These are phyloP conservation scores for Lacanobia wlatinum DNA, from an alignment of 2,888 invertebrate genomes.

Conservation along the genomic window DNA sequence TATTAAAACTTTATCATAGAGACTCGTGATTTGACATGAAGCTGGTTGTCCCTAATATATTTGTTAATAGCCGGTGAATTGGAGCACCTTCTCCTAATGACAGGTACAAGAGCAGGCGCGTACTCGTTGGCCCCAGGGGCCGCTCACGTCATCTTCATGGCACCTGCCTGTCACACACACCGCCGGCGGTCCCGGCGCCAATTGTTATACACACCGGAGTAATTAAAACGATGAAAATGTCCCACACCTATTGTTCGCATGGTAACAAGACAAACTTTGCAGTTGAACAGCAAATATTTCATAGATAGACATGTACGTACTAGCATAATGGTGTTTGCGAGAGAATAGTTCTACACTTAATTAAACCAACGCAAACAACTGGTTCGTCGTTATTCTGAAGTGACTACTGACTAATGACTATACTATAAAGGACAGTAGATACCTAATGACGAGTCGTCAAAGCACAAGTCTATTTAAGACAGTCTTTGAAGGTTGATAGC, in stretches of 20 bases:
- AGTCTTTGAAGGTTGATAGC: constrained; percentile 59
- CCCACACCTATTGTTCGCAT: constrained; percentile 53
- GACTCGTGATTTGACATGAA: constrained; percentile 14
- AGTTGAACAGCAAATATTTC: constrained; percentile 63
- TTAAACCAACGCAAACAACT: constrained; percentile 73
- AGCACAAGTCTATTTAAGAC: constrained; percentile 49
- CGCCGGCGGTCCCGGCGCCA: constrained; percentile 42
- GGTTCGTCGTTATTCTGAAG: constrained; percentile 62
- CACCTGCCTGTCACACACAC: constrained; percentile 70
- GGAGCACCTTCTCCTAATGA: constrained; percentile 49
- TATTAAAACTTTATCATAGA: constrained; percentile 13
- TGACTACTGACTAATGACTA: constrained; percentile 35
- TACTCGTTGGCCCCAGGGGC: constrained; percentile 62
- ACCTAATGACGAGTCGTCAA: constrained; percentile 51
- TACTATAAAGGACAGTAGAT: constrained; percentile 50
- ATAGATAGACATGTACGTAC: constrained; percentile 52
- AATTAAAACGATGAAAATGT: constrained; percentile 66
- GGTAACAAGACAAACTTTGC: constrained; percentile 53
- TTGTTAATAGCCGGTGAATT: constrained; percentile 48
- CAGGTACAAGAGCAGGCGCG: constrained; percentile 57
- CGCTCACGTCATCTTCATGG: constrained; percentile 64
- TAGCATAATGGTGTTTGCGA: constrained; percentile 47
- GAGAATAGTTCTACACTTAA: constrained; percentile 66
- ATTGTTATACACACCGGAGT: constrained; percentile 58
- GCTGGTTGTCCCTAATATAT: constrained; percentile 47